These are phyloP conservation scores for Eolophus roseicapilla DNA, from an alignment of 2,113 vertebrate species.

Conservation along the genomic window DNA sequence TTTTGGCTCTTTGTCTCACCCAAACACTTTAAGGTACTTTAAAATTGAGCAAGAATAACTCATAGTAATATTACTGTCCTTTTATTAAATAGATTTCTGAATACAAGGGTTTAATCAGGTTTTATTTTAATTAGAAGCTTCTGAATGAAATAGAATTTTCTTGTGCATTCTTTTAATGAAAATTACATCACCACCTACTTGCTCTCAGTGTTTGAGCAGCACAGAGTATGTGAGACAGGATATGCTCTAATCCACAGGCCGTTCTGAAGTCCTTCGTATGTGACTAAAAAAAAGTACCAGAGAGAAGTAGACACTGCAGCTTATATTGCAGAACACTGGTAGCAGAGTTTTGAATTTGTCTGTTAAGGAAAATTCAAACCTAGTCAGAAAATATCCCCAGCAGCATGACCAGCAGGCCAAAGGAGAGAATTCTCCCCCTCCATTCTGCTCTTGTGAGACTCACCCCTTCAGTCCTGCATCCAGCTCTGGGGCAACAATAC, in stretches of 20 bases:
- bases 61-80: neutral
- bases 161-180: neutral
- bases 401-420: no score
- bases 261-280: neutral
- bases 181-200: neutral
- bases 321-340: no score
- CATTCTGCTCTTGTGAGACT: no score
- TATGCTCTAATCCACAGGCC: neutral
- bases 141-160: neutral
- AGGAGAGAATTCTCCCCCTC: no score
- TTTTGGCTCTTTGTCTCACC: neutral
- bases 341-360: no score
- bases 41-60: neutral
- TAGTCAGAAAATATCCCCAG: no score
- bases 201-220: neutral
- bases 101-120: neutral
- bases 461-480: no score
- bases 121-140: neutral
- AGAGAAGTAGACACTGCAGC: neutral
- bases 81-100: neutral
- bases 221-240: neutral
- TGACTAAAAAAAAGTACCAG: neutral
- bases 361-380: no score
- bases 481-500: neutral
- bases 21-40: neutral